Conservation (phyloP, 2,888 invertebrate genomes). For the Pandemis heparana region DNA sequence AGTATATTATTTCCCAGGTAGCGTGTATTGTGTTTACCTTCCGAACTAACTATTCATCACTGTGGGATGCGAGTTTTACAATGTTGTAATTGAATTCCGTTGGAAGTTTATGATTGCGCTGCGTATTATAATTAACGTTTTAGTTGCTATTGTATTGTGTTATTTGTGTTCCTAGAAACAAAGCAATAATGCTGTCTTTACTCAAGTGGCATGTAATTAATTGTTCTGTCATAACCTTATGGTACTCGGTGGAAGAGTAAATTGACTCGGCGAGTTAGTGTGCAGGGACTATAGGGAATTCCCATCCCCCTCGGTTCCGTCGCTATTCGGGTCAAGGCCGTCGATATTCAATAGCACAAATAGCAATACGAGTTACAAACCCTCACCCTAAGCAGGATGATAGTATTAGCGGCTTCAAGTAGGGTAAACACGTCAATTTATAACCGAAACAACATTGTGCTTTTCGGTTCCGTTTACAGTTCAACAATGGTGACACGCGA, state of each 20-base stretch:
- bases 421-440: constrained; percentile 46
- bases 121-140: constrained; percentile 2
- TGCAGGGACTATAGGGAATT: constrained; percentile 37
- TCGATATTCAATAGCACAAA: constrained; percentile 65
- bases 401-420: constrained; percentile 48
- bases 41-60: constrained; percentile 18
- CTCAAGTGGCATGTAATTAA: constrained; percentile 6
- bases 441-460: constrained; percentile 41
- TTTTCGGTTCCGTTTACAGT: constrained; percentile 32
- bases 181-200: not conserved
- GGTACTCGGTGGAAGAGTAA: constrained; percentile 28
- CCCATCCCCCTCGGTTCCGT: constrained; percentile 55
- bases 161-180: constrained; percentile 5
- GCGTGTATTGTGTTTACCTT: constrained; percentile 37
- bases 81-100: constrained; percentile 13
- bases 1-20: constrained; percentile 48
- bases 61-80: constrained; percentile 4
- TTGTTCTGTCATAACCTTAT: not conserved
- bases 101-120: constrained; percentile 2
- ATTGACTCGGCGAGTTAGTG: constrained; percentile 28
- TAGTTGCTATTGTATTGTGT: constrained; percentile 4
- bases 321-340: constrained; percentile 68
- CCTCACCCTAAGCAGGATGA: constrained; percentile 60
- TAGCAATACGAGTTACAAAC: constrained; percentile 52
- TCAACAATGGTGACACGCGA: constrained; percentile 12